These are phyloP conservation scores for Tipula confusa DNA, from an alignment of 2,888 invertebrate genomes.

Conservation along the genomic window DNA sequence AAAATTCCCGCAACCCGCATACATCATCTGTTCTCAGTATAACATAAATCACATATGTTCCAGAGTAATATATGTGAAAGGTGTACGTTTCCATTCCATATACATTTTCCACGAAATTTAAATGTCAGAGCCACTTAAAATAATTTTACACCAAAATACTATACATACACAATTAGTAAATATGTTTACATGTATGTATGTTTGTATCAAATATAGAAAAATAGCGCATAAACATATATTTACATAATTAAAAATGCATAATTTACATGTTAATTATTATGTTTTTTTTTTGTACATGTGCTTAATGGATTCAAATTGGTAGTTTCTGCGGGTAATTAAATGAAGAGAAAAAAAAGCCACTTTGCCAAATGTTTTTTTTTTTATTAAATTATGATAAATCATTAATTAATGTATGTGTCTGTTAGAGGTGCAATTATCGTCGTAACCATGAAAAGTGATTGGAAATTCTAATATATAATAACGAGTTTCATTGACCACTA, in stretches of 20 bases:
- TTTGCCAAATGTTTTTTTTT: background rate
- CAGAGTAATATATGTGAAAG: background rate
- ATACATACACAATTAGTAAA: too few species aligned
- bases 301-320: slow-evolving; percentile 12
- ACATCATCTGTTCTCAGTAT: background rate
- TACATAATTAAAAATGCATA: background rate
- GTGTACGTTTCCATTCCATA: too few species aligned
- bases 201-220: too few species aligned
- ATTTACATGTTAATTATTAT: slow-evolving; percentile 4
- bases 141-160: too few species aligned
- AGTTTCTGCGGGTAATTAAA: background rate
- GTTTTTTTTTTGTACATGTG: background rate
- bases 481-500: background rate
- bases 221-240: background rate
- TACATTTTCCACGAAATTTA: too few species aligned
- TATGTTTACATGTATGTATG: too few species aligned
- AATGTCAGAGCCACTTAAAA: too few species aligned
- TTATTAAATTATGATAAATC: background rate
- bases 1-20: background rate
- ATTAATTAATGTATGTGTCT: background rate
- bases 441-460: background rate
- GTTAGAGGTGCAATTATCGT: background rate
- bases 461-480: background rate
- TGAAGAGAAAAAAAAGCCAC: background rate
- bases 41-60: background rate